Percentiles rank a stretch among this genome's conserved stretches.
phyloP scores from a whole-genome alignment of 2,797 vertebrate species.

The Podarcis lilfordi region DNA sequence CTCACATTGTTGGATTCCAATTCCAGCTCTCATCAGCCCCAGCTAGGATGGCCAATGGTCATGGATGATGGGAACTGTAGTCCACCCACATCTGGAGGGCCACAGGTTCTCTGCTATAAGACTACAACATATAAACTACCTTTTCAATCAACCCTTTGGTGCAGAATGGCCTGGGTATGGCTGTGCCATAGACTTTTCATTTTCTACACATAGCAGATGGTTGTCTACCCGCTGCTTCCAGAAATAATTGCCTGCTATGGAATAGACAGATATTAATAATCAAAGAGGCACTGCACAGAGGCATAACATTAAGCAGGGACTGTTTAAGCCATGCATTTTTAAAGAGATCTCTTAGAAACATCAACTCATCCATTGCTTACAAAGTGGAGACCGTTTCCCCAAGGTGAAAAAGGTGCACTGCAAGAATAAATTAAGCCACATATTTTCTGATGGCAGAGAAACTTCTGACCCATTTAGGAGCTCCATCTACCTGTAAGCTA shows the following conservation, averaged over 20 bases:
- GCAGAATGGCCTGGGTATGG: not conserved
- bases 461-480: not conserved
- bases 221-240: not conserved
- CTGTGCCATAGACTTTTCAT: not conserved
- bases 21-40: too few relatives aligned
- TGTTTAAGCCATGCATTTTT: not conserved
- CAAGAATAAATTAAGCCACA: not conserved
- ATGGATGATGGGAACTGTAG: too few relatives aligned
- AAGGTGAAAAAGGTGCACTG: not conserved
- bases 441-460: not conserved
- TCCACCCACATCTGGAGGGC: too few relatives aligned
- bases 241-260: not conserved
- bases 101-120: not conserved
- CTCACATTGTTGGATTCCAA: too few relatives aligned
- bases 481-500: too few relatives aligned
- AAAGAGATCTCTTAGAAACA: not conserved
- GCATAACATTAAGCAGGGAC: not conserved
- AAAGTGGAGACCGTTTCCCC: too few relatives aligned
- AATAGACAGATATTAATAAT: not conserved
- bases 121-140: not conserved
- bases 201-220: not conserved
- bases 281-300: not conserved
- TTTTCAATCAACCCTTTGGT: not conserved
- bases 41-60: too few relatives aligned
- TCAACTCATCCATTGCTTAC: not conserved